Evolutionary conservation across 2,888 invertebrate species (phyloP).

Genomic region (Thecocarcelia acutangulata): DNA sequence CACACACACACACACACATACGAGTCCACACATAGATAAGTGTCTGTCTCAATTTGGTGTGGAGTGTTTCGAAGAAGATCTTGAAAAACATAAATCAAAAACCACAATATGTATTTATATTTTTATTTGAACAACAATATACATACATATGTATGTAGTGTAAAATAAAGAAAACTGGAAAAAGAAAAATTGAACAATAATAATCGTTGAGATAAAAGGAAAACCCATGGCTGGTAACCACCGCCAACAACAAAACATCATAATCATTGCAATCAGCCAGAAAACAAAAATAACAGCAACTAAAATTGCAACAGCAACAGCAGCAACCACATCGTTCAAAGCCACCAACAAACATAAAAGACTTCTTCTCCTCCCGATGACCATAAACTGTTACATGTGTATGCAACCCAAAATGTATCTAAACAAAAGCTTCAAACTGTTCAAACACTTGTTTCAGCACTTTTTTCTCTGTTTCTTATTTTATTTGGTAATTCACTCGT

Average conservation of each 20-base stretch:
- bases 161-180: constrained; percentile 10
- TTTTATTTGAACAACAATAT: constrained; percentile 17
- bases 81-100: constrained; percentile 62
- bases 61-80: constrained; percentile 43
- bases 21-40: not conserved
- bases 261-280: constrained; percentile 48
- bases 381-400: constrained; percentile 27
- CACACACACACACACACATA: not conserved
- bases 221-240: constrained; percentile 19
- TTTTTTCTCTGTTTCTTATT: not conserved
- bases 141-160: not conserved
- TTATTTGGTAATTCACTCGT: constrained; percentile 45
- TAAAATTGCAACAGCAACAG: constrained; percentile 19
- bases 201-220: constrained; percentile 33
- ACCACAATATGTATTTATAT: constrained; percentile 52
- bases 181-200: constrained; percentile 13
- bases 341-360: constrained; percentile 1
- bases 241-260: constrained; percentile 37
- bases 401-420: constrained; percentile 43
- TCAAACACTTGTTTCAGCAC: constrained; percentile 68
- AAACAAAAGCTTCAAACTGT: constrained; percentile 52
- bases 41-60: not conserved
- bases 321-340: constrained; percentile 31
- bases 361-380: not conserved
- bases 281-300: not conserved